Percentiles rank a stretch among this genome's conserved stretches.
Conservation (phyloP, 1,140 invertebrate species). For the Muscidifurax raptorellus region DNA sequence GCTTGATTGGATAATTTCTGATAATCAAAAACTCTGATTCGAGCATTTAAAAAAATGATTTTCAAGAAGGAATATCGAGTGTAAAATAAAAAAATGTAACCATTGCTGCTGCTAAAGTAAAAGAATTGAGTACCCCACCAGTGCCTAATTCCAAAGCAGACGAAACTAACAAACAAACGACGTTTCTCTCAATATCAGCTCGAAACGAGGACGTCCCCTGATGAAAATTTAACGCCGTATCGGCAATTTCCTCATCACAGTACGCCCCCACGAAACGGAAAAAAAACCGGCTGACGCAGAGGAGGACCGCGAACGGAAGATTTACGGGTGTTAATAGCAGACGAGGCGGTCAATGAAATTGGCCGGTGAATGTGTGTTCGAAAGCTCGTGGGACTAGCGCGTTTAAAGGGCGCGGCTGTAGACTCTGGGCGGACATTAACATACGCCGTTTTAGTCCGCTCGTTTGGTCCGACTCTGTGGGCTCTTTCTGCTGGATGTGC, state of each 20-base stretch:
- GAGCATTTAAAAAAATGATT: too few relatives aligned
- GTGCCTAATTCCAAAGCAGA: not conserved
- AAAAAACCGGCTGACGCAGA: conserved; percentile 1
- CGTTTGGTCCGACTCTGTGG: not conserved
- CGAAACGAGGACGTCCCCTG: not conserved
- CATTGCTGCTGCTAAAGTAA: too few relatives aligned
- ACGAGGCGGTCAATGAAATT: conserved; percentile 33
- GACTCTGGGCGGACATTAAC: conserved; percentile 40
- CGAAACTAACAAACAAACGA: conserved; percentile 2
- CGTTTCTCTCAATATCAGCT: not conserved
- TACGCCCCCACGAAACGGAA: not conserved
- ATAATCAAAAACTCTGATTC: too few relatives aligned
- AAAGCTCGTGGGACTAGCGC: conserved; percentile 11
- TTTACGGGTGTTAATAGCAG: not conserved
- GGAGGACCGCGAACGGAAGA: not conserved
- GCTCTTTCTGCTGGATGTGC: conserved; percentile 20
- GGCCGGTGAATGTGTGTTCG: conserved; percentile 4
- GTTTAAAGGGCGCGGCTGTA: conserved; percentile 2
- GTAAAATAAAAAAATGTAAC: too few relatives aligned
- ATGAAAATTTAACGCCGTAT: conserved; percentile 2
- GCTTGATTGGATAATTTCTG: too few relatives aligned
- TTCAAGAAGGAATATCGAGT: too few relatives aligned
- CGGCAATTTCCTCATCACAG: not conserved
- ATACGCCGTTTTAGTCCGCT: conserved; percentile 11
- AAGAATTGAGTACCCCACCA: too few relatives aligned